Percentiles rank a stretch among this genome's conserved stretches.
These are phyloP conservation scores for Yponomeuta sedellus DNA, from an alignment of 2,888 invertebrate species.

Conservation along the genomic window DNA sequence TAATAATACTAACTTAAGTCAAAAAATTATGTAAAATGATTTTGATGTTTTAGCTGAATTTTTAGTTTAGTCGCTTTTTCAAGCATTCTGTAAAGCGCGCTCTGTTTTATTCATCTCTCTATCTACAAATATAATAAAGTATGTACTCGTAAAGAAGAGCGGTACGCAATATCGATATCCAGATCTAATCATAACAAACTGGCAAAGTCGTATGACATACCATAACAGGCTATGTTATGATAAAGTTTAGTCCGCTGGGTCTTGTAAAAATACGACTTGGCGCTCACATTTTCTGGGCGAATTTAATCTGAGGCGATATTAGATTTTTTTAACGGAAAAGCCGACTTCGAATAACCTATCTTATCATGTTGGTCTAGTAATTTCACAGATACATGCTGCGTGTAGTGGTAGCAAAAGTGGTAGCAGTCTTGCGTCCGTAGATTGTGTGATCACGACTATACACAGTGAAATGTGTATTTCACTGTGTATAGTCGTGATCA, in stretches of 20 bases:
- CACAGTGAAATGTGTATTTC: too few relatives aligned
- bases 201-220: too few relatives aligned
- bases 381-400: background rate
- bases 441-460: background rate
- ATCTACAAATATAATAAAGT: too few relatives aligned
- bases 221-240: background rate
- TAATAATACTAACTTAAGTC: too few relatives aligned
- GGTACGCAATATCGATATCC: background rate
- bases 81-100: too few relatives aligned
- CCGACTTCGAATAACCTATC: background rate
- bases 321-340: background rate
- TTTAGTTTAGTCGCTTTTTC: too few relatives aligned
- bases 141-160: too few relatives aligned
- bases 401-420: background rate
- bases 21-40: too few relatives aligned
- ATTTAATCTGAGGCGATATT: background rate
- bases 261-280: background rate
- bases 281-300: background rate
- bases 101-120: too few relatives aligned
- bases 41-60: too few relatives aligned
- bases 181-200: background rate
- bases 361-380: background rate
- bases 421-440: background rate
- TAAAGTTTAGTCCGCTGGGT: background rate
- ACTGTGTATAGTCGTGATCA: too few relatives aligned